These are phyloP conservation scores for Trichogramma evanescens DNA, from an alignment of 2,888 invertebrate genomes.

Conservation along the genomic window DNA sequence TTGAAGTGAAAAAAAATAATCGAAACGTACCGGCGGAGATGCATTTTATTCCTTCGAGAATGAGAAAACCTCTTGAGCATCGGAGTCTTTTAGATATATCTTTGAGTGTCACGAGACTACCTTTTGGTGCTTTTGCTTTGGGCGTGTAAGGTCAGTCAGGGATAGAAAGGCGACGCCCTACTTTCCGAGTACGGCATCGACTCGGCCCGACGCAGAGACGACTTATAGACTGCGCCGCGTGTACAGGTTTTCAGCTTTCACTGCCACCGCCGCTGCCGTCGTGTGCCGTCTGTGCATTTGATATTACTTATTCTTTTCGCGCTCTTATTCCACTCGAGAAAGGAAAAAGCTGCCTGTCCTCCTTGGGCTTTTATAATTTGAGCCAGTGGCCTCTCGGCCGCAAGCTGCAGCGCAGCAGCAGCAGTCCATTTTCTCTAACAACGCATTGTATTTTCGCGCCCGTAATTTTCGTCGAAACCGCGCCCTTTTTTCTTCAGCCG, in stretches of 20 bases:
- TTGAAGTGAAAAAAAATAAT: too few relatives aligned
- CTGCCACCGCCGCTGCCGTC: too few relatives aligned
- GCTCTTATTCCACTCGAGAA: constrained; percentile 9
- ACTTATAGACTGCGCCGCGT: too few relatives aligned
- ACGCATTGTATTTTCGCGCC: constrained; percentile 18
- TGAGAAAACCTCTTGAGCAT: constrained; percentile 1
- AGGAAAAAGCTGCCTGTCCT: too few relatives aligned
- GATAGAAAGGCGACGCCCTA: constrained; percentile 6
- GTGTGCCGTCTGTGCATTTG: constrained; percentile 8
- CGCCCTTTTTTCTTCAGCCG: neutral
- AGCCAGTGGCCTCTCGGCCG: too few relatives aligned
- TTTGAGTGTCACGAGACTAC: neutral
- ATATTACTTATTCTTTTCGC: constrained; percentile 21
- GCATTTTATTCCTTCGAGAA: neutral
- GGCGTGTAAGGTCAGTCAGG: neutral
- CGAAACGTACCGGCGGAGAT: too few relatives aligned
- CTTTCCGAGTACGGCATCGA: constrained; percentile 1
- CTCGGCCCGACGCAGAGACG: neutral
- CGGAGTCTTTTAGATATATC: neutral
- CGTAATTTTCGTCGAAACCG: constrained; percentile 4
- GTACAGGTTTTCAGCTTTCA: too few relatives aligned
- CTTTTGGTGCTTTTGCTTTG: neutral
- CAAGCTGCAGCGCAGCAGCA: too few relatives aligned
- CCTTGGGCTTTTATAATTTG: too few relatives aligned
- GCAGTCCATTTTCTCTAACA: constrained; percentile 1